Conservation (phyloP, 1,140 invertebrate species). For the Listronotus oregonensis region DNA sequence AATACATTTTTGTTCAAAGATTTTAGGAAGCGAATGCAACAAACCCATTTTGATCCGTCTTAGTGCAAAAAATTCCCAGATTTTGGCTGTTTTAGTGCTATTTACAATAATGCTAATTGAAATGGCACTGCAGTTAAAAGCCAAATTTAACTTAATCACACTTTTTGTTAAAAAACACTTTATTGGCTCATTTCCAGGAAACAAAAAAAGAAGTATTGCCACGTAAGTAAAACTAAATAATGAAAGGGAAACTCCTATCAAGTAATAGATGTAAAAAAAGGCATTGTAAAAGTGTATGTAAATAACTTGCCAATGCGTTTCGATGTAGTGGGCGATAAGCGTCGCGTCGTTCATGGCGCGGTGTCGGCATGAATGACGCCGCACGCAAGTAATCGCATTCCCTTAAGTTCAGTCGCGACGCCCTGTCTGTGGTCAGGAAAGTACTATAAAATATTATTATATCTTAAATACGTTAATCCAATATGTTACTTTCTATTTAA, state of each 20-base stretch:
- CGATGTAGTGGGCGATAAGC: slow-evolving; percentile 45
- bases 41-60: no score
- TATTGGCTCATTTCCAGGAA: no score
- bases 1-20: no score
- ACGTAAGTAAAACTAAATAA: not conserved
- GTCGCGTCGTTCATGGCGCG: slow-evolving; percentile 21
- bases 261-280: not conserved
- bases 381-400: slow-evolving; percentile 46
- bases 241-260: slow-evolving; percentile 4
- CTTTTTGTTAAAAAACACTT: no score
- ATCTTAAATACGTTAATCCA: not conserved
- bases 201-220: no score
- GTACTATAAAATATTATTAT: slow-evolving; percentile 7
- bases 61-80: no score
- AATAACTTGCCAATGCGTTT: slow-evolving; percentile 15
- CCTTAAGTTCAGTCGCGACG: slow-evolving; percentile 41
- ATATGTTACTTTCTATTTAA: no score
- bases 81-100: no score
- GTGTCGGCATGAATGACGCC: slow-evolving; percentile 49
- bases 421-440: slow-evolving; percentile 27
- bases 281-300: slow-evolving; percentile 4
- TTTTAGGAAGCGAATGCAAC: no score
- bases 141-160: no score
- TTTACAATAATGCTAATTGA: no score
- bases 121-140: no score